A percentile compares a stretch with the other conserved stretches of the same genome.
phyloP scores from a whole-genome alignment of 30 jellyfish, hydroid and myxozoan species.

The Hydra vulgaris region DNA sequence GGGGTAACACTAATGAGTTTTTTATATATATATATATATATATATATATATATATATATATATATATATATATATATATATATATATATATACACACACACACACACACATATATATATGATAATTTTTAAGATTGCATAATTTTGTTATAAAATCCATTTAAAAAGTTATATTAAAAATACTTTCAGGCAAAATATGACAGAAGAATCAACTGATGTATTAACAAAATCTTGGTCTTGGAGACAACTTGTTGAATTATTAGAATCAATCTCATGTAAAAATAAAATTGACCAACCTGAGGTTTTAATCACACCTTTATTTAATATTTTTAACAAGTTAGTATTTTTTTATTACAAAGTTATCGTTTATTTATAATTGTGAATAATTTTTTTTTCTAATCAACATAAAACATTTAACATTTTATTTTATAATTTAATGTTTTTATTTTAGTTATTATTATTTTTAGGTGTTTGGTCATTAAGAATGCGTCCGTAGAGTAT shows the following conservation, averaged over 20 bases:
- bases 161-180: too few species aligned
- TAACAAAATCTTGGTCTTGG: background rate
- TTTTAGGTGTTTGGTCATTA: background rate
- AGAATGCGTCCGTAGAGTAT: conserved; percentile 29
- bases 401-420: too few species aligned
- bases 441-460: background rate
- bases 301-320: conserved; percentile 30
- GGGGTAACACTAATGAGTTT: too few species aligned
- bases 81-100: too few species aligned
- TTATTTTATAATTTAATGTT: background rate
- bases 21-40: too few species aligned
- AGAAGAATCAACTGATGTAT: background rate
- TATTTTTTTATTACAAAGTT: background rate
- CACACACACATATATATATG: too few species aligned
- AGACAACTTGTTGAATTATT: conserved; percentile 20
- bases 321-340: conserved; percentile 47
- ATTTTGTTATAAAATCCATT: background rate
- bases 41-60: too few species aligned
- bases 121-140: too few species aligned
- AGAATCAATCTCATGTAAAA: conserved; percentile 41
- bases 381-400: too few species aligned
- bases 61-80: too few species aligned
- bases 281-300: conserved; percentile 26
- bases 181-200: background rate
- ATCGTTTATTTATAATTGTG: too few species aligned